Conservation (phyloP, 2,113 vertebrate species). For the Climacteris rufus region DNA sequence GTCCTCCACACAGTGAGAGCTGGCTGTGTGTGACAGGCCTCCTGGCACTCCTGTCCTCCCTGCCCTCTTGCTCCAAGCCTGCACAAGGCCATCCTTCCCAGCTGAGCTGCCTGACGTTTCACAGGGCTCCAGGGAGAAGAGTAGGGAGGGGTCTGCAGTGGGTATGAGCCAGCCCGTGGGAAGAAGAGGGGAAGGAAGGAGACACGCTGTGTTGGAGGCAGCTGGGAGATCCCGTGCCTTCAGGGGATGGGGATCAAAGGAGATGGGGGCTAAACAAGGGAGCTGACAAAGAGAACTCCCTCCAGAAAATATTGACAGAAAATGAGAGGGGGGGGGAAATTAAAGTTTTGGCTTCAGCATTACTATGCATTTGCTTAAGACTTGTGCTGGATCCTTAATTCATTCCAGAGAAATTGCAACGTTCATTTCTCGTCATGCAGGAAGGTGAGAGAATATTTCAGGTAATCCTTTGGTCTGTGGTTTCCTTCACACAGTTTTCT, state of each 20-base stretch:
- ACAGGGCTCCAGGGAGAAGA: background rate
- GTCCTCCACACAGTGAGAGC: rapidly evolving
- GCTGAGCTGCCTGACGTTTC: background rate
- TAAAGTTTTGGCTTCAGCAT: background rate
- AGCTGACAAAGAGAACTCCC: background rate
- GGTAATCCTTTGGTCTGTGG: background rate
- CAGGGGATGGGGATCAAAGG: background rate
- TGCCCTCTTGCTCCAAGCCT: background rate
- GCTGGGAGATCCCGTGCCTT: background rate
- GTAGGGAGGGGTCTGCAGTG: background rate
- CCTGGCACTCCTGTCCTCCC: background rate
- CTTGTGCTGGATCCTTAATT: background rate
- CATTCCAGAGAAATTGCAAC: background rate
- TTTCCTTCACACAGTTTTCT: background rate
- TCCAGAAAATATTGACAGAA: background rate
- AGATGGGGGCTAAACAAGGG: background rate
- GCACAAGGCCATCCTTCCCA: background rate
- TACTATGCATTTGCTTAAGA: background rate
- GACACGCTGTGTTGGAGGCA: background rate
- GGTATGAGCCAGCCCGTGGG: rapidly evolving
- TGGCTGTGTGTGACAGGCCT: background rate
- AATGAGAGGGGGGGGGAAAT: background rate
- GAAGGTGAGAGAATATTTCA: background rate
- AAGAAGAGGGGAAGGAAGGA: background rate
- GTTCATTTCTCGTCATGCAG: background rate